Base-by-base conservation (phyloP, 2,113 vertebrate species). In the Sebastes schlegelii region DNA sequence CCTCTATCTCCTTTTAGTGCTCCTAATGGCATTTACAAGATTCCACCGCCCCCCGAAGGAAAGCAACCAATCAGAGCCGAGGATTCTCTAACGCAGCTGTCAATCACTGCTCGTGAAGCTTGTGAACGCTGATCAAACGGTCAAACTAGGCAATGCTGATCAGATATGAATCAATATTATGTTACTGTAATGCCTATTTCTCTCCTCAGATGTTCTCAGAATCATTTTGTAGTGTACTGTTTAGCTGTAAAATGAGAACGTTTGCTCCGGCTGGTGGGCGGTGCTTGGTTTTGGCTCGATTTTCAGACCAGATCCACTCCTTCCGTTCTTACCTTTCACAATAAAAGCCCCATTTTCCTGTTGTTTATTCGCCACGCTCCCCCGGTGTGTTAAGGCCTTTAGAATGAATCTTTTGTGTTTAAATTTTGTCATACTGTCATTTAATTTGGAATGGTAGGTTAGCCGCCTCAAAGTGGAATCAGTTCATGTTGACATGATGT, bases 401-500 rank as follows among this genome's bases (percentile, higher is more conserved):
- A 26, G 26, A 26, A 26, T 26, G 10, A 19, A 8, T 8, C 0
- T 3, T n/a, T 60, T 3, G 7, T 19, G 16, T 34, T 77, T 54
- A 55, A 13, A 13, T 46, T 12, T 3, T 43, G 26, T 58, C 43
- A 40, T 4, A 23, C 11, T 2, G 8, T 16, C 54, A 40, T 78
- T 57, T 64, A 1, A 54, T 34, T 61, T 14, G 1, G 26, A 26
- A 58, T 45, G 10, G 19, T 0, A 8, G 13, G 17, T 26, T 45
- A 43, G 43, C 13, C 10, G 13, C 17, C 42, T 58, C 26, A 58
- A 21, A 57, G 19, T 19, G 49, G 14, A 17, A n/a, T 60, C n/a
- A n/a, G 49, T 26, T n/a, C 11, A 40, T 21, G 63, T 26, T 49
- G 23, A 66, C 49, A 45, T 43, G 3, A 68, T 72, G 77, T 74